A percentile compares a stretch with the other conserved stretches of the same genome.
Evolutionary conservation across 2,797 vertebrate species (phyloP).

Genomic region (Spatula versicolor): DNA sequence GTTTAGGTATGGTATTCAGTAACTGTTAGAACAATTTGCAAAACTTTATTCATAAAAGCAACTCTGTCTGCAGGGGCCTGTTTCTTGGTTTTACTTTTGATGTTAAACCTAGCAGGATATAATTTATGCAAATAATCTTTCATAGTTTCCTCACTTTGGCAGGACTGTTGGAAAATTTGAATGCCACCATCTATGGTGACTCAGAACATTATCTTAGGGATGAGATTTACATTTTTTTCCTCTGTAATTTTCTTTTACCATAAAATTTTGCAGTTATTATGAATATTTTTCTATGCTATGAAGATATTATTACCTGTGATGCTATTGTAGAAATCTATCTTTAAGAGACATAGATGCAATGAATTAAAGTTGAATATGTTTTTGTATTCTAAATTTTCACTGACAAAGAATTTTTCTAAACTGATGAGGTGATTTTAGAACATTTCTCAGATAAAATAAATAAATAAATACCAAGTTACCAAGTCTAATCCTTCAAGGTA

Average conservation of each 20-base stretch:
- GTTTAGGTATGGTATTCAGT: neutral
- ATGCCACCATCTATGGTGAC: neutral
- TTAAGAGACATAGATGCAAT: neutral
- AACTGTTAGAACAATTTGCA: neutral
- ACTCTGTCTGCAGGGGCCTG: neutral
- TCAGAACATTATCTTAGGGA: neutral
- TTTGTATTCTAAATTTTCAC: neutral
- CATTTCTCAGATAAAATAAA: neutral
- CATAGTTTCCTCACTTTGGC: conserved; percentile 24
- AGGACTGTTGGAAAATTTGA: conserved; percentile 1
- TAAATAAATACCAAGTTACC: neutral
- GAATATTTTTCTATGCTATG: neutral
- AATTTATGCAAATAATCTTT: conserved; percentile 27
- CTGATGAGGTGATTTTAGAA: neutral
- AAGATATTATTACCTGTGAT: neutral
- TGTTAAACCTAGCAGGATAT: neutral
- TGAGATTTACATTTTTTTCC: neutral
- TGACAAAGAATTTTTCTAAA: neutral
- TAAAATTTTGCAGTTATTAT: neutral
- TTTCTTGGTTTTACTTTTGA: neutral
- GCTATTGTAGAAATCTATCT: neutral
- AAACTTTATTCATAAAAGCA: neutral
- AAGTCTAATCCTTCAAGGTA: neutral
- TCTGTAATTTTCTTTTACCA: neutral
- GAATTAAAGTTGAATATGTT: neutral